Conservation (phyloP, 2,113 vertebrate genomes). For the Rhea pennata region DNA sequence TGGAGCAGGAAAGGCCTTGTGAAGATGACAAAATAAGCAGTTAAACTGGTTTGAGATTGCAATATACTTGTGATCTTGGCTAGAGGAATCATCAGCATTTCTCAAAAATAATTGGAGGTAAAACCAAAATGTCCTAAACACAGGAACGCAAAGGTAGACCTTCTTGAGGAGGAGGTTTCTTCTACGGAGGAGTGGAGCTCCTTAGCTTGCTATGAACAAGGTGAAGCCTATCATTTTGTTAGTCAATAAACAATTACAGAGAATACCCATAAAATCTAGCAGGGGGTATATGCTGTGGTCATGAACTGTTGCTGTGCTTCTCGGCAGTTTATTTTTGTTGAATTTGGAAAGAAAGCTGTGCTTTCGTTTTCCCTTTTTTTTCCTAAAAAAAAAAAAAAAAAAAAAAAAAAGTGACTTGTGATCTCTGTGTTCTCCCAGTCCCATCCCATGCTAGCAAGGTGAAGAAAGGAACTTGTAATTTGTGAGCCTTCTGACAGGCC, state of each 20-base stretch:
- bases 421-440: not conserved
- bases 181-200: not conserved
- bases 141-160: not conserved
- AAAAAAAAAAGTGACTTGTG: not conserved
- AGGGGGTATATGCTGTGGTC: not conserved
- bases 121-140: not conserved
- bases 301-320: not conserved
- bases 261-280: rapidly evolving
- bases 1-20: not conserved
- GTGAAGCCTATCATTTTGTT: not conserved
- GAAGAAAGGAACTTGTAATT: not conserved
- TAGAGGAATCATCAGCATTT: not conserved
- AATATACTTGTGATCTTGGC: not conserved
- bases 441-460: not conserved
- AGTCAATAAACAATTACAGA: not conserved
- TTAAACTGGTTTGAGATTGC: not conserved
- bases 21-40: not conserved
- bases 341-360: not conserved
- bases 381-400: not conserved
- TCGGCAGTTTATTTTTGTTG: not conserved
- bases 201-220: not conserved
- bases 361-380: not conserved
- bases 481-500: not conserved
- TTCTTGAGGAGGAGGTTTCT: not conserved
- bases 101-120: not conserved